Percentiles rank a stretch among this genome's conserved stretches.
phyloP scores from a whole-genome alignment of 1,140 invertebrate genomes.

The Caenorhabditis briggsae region DNA sequence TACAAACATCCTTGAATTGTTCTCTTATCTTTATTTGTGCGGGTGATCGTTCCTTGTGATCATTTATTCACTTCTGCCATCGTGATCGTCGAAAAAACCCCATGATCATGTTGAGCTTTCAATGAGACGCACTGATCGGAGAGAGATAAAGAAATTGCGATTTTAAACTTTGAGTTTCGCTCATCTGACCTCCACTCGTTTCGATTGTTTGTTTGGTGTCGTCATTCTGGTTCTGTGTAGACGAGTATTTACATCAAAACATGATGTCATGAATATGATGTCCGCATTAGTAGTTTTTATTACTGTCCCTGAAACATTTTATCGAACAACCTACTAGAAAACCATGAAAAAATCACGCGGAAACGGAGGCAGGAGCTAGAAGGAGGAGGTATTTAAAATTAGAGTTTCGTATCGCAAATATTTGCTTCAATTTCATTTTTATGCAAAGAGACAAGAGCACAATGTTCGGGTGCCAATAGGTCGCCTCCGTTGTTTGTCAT shows the following conservation, averaged over 20 bases:
- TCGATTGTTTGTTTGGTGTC: constrained; percentile 11
- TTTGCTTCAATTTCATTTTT: constrained; percentile 37
- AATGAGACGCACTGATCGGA: not conserved
- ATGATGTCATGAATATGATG: not conserved
- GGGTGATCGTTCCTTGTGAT: constrained; percentile 12
- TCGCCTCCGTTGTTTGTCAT: not conserved
- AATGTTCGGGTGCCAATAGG: constrained; percentile 50
- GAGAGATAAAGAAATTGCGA: constrained; percentile 27
- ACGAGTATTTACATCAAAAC: not conserved
- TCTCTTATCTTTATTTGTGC: constrained; percentile 16
- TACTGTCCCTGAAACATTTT: not conserved
- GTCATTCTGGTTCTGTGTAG: not conserved
- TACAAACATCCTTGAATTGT: not conserved
- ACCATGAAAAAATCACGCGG: not conserved
- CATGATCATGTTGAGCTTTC: constrained; percentile 26
- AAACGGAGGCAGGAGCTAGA: not conserved
- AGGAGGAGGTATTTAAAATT: constrained; percentile 6
- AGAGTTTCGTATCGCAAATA: constrained; percentile 30
- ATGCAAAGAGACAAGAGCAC: constrained; percentile 1
- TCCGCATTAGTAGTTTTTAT: not conserved
- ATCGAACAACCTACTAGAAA: not conserved
- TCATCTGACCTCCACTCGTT: not conserved
- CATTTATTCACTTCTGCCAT: not conserved
- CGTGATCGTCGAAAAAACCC: constrained; percentile 19
- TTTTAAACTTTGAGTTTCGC: constrained; percentile 52